Evolutionary conservation across 2,113 vertebrate genomes (phyloP).

Genomic region (Narcine bancroftii): DNA sequence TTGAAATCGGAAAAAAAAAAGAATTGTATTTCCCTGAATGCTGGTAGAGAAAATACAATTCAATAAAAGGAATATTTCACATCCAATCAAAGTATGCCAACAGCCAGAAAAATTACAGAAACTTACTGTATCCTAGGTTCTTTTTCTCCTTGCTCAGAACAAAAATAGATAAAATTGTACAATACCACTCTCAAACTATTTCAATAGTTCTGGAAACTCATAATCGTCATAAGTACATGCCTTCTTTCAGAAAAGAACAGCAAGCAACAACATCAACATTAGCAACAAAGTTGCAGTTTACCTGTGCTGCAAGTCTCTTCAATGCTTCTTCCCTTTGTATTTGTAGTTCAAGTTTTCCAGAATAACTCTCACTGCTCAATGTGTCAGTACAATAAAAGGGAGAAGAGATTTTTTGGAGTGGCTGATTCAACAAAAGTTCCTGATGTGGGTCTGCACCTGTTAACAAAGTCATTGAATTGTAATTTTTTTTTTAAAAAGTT

Average conservation of each 20-base stretch:
- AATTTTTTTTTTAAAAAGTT: neutral
- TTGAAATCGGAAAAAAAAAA: no score
- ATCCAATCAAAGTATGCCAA: neutral
- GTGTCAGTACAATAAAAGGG: constrained; percentile 52
- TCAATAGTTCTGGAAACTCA: neutral
- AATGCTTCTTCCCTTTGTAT: constrained; percentile 64
- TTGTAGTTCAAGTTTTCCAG: constrained; percentile 62
- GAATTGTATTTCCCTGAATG: neutral
- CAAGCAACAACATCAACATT: neutral
- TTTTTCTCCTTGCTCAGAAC: neutral
- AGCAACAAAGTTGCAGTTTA: constrained; percentile 45
- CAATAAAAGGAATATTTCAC: neutral
- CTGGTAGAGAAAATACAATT: neutral
- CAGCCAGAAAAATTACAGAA: neutral
- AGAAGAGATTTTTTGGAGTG: constrained; percentile 57
- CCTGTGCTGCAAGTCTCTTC: constrained; percentile 80
- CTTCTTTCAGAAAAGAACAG: neutral
- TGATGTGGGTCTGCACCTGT: constrained; percentile 61
- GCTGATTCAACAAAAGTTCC: constrained; percentile 75
- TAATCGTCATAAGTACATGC: neutral
- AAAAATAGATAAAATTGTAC: neutral
- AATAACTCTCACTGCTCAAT: constrained; percentile 50
- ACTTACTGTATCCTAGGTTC: neutral
- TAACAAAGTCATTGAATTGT: constrained; percentile 30
- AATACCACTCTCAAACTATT: neutral